A percentile compares a stretch with the other conserved stretches of the same genome.
These are phyloP conservation scores for Drosophila melanosoma DNA, from an alignment of 2,888 invertebrate species.

Conservation along the genomic window DNA sequence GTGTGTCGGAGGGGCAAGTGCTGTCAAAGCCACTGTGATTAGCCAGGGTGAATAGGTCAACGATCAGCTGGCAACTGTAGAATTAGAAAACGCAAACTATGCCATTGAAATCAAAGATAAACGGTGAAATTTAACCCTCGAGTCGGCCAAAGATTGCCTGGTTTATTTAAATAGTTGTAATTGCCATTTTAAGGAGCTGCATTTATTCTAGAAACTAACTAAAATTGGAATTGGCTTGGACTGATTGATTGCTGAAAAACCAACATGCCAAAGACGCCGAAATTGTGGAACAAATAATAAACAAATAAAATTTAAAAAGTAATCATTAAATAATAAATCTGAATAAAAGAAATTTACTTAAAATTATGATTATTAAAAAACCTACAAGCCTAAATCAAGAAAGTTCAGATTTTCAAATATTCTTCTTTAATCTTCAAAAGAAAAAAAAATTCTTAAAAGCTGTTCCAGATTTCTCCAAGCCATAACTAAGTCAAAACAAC, in stretches of 20 bases:
- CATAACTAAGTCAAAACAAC: not conserved
- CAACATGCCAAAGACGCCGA: not conserved
- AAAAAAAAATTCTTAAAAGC: not conserved
- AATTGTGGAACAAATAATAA: not conserved
- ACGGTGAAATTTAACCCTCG: slow-evolving; percentile 8
- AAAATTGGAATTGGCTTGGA: not conserved
- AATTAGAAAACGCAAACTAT: not conserved
- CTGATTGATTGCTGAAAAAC: not conserved
- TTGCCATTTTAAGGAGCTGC: not conserved
- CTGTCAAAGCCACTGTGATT: slow-evolving; percentile 16
- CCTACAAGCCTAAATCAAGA: fast-evolving
- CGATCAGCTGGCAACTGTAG: slow-evolving; percentile 3
- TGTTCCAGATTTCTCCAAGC: not conserved
- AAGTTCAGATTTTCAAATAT: not conserved
- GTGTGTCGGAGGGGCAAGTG: not conserved
- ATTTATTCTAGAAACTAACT: not conserved
- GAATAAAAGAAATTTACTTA: not conserved
- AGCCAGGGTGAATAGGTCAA: slow-evolving; percentile 36
- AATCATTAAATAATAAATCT: not conserved
- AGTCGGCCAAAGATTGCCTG: not conserved
- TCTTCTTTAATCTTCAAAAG: not conserved
- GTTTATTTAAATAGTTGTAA: not conserved
- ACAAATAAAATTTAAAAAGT: not conserved
- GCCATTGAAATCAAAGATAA: slow-evolving; percentile 15
- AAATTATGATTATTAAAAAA: not conserved